These are phyloP conservation scores for Astropecten irregularis DNA, from an alignment of 53 echinoderm and acorn worm genomes.

Conservation along the genomic window DNA sequence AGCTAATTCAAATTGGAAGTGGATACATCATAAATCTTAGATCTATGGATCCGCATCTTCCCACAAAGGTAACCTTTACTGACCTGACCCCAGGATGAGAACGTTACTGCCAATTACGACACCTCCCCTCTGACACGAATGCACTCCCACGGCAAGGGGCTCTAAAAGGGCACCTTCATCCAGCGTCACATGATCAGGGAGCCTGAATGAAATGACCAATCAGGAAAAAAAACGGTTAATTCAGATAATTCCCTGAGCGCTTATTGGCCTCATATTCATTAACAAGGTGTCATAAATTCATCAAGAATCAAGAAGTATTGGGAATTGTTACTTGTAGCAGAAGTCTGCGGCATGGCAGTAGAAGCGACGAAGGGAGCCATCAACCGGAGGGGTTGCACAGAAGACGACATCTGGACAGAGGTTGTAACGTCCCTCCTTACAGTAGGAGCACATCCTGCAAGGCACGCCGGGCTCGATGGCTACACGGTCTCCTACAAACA, in stretches of 20 bases:
- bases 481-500: conserved; percentile 74
- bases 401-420: conserved; percentile 78
- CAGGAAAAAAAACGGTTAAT: neutral
- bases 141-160: conserved; percentile 90
- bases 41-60: no score
- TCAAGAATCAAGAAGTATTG: no score
- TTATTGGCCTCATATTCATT: no score
- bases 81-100: conserved; percentile 87
- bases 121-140: conserved; percentile 78
- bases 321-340: conserved; percentile 89
- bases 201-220: conserved; percentile 18
- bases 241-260: no score
- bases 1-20: no score
- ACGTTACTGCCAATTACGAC: conserved; percentile 76
- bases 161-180: conserved; percentile 92
- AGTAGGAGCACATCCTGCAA: conserved; percentile 74
- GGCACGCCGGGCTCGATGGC: conserved; percentile 88
- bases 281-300: no score
- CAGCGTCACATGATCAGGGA: conserved; percentile 85
- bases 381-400: conserved; percentile 79
- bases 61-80: neutral
- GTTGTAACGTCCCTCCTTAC: conserved; percentile 81
- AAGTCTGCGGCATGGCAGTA: conserved; percentile 86
- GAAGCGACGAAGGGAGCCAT: conserved; percentile 76
- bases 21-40: no score